Evolutionary conservation across 2,888 invertebrate species (phyloP).

Genomic region (Clepsis dumicolana): DNA sequence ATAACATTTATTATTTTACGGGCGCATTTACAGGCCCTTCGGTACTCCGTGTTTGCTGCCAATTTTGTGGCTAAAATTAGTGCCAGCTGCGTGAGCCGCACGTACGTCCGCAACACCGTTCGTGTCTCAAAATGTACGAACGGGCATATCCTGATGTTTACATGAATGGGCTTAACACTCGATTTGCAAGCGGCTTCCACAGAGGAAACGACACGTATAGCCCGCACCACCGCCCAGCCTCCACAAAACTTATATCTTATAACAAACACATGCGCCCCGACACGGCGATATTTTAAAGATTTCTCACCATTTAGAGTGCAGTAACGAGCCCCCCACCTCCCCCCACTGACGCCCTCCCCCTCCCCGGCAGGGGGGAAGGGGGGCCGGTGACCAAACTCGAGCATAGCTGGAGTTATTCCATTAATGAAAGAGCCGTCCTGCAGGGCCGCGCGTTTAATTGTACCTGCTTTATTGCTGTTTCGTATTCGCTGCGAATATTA

Average conservation of each 20-base stretch:
- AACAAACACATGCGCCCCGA: conserved; percentile 58
- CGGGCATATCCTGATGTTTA: too few relatives aligned
- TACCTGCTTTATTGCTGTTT: conserved; percentile 42
- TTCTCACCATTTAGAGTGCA: conserved; percentile 49
- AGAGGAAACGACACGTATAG: not conserved
- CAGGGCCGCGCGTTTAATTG: conserved; percentile 51
- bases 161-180: not conserved
- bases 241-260: conserved; percentile 45
- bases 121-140: too few relatives aligned
- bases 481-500: conserved; percentile 24
- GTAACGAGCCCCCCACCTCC: conserved; percentile 36
- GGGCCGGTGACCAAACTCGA: conserved; percentile 51
- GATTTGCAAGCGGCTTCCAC: not conserved
- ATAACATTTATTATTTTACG: too few relatives aligned
- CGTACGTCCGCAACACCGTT: too few relatives aligned
- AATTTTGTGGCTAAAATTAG: too few relatives aligned
- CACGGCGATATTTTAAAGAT: conserved; percentile 65
- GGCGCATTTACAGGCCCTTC: too few relatives aligned
- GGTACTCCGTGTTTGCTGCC: too few relatives aligned
- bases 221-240: not conserved
- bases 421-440: conserved; percentile 74
- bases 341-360: conserved; percentile 3
- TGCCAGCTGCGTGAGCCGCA: too few relatives aligned
- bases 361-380: conserved; percentile 48
- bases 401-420: conserved; percentile 76